Base-by-base conservation (phyloP, 1,140 invertebrate species). In the Cydia splendana region DNA sequence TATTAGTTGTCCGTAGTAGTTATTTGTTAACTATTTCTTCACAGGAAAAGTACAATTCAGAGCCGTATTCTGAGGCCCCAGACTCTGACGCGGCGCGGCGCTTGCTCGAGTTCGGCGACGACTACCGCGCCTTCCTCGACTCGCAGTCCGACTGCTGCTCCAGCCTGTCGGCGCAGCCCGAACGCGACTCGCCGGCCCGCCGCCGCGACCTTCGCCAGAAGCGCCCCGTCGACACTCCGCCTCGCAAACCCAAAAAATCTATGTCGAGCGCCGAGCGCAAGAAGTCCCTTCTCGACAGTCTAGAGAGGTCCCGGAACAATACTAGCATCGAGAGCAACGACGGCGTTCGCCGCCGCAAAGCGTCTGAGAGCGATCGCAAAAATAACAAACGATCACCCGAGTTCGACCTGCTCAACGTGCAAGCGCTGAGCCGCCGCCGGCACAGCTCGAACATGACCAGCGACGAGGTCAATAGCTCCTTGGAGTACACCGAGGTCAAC, bases 11-110 rank as follows among this genome's bases (percentile, higher is more conserved):
- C 9, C n/a, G 18, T 62, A 62, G 57, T 62, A 62, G 57, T 62
- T 24, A 62, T 62, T 62, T 62, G 6, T 79, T 24, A 62, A 62
- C 53, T 79, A 45, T 79, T 88, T 87, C 82, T 90, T 91, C 91
- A 74, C 87, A 97, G 96, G 97, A 98, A 91, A 98, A 98, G 89
- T 98, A 98, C 88, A 95, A 97, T 88, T 98, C 97, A 77, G 98
- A 98, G 87, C 95, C 97, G 18, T 98, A 98, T 88, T 98, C 97
- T 77, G 98, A 98, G 93, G 95, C 96, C n/a, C 95, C 96, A 18
- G 97, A 98, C 89, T 96, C 97, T 10, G 97, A 98, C 90, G 96
- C 96, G 10, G 97, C 97, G 65, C 94, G 96, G 69, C 95, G 95
- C 80, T 92, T 98, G 13, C 90, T 98, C 75, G 97, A 98, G 85